Percentiles rank a stretch among this genome's conserved stretches.
Evolutionary conservation across 1,140 invertebrate species (phyloP).

Genomic region (Drosophila albomicans): DNA sequence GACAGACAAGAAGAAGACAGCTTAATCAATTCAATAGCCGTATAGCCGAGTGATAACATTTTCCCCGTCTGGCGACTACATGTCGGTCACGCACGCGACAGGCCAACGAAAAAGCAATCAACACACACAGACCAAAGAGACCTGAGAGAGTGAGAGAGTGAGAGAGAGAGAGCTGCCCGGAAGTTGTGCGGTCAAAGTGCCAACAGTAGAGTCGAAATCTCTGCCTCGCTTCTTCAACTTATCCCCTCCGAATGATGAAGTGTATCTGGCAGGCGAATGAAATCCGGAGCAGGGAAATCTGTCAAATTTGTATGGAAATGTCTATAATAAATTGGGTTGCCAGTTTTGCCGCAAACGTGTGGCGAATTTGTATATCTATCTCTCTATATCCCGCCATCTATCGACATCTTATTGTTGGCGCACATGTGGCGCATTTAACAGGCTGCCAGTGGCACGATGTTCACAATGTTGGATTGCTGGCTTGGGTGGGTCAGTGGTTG

Average conservation of each 20-base stretch:
- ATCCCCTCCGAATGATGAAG: slow-evolving; percentile 23
- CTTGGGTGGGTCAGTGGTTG: not conserved
- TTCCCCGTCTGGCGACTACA: not conserved
- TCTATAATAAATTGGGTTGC: slow-evolving; percentile 49
- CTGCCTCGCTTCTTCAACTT: not conserved
- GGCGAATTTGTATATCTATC: slow-evolving; percentile 25
- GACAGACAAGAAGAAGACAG: slow-evolving; percentile 40
- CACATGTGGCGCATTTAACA: slow-evolving; percentile 10
- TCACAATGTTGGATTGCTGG: not conserved
- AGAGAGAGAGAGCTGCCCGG: slow-evolving; percentile 25
- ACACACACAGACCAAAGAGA: slow-evolving; percentile 10
- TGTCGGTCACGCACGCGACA: slow-evolving; percentile 48
- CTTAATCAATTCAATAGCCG: slow-evolving; percentile 67
- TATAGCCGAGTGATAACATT: slow-evolving; percentile 38
- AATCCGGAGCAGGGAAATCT: slow-evolving; percentile 30
- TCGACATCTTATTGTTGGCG: slow-evolving; percentile 2
- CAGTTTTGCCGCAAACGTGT: slow-evolving; percentile 36
- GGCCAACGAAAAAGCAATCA: slow-evolving; percentile 31
- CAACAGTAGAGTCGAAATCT: too few relatives aligned
- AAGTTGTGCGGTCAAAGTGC: slow-evolving; percentile 47
- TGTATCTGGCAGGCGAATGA: not conserved
- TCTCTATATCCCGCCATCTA: not conserved
- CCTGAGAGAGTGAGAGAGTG: not conserved
- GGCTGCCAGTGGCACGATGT: not conserved
- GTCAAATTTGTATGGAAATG: slow-evolving; percentile 69